phyloP scores from a whole-genome alignment of 1,140 invertebrate genomes.

The Polypedilum pembai region DNA sequence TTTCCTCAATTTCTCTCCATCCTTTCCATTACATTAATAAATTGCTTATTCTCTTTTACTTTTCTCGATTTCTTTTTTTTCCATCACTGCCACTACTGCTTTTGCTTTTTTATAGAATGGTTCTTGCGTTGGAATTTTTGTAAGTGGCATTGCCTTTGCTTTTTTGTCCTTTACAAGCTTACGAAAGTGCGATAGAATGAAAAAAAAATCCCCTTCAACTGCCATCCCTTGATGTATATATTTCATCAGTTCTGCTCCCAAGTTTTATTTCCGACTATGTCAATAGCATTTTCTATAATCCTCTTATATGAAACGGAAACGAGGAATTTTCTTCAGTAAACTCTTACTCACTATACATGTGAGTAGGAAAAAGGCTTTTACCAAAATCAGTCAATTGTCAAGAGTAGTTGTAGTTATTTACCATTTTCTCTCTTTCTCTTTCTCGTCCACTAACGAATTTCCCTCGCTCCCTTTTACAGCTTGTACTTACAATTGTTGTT shows the following conservation, averaged over 20 bases:
- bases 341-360: neutral
- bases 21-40: conserved; percentile 19
- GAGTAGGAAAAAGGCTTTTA: neutral
- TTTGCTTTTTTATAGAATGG: neutral
- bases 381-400: conserved; percentile 12
- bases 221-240: too few species aligned
- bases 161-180: too few species aligned
- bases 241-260: too few species aligned
- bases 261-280: neutral
- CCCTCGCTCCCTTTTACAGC: too few species aligned
- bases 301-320: conserved; percentile 8
- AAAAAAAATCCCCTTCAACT: too few species aligned
- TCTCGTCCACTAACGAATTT: too few species aligned
- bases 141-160: too few species aligned
- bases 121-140: neutral
- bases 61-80: neutral
- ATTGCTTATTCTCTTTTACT: conserved; percentile 1
- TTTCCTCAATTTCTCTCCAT: neutral
- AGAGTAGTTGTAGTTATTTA: neutral
- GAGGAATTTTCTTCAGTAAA: neutral
- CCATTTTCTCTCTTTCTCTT: too few species aligned
- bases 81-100: neutral
- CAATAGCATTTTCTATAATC: conserved; percentile 6
- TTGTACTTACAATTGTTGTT: too few species aligned
- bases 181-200: too few species aligned